phyloP scores from a whole-genome alignment of 1,140 invertebrate species.

The Leptoteleia sp. region DNA sequence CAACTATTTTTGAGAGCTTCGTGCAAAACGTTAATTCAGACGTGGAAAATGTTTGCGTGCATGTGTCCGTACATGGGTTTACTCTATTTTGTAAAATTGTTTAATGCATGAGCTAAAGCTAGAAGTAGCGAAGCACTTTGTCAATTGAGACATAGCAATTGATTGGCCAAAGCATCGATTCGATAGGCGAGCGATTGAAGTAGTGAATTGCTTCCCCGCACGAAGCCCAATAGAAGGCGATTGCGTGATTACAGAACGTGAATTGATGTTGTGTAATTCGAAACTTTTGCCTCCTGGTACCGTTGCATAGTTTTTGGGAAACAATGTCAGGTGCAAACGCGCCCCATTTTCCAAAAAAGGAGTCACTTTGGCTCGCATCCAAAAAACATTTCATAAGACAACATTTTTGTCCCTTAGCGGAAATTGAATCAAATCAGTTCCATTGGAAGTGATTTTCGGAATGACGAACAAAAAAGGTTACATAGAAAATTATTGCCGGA shows the following conservation, averaged over 20 bases:
- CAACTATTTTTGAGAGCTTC: constrained; percentile 28
- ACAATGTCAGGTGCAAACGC: too few relatives aligned
- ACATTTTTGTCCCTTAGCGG: too few relatives aligned
- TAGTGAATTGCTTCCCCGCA: constrained; percentile 56
- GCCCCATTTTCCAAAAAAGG: too few relatives aligned
- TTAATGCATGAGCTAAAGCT: constrained; percentile 41
- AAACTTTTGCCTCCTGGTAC: constrained; percentile 45
- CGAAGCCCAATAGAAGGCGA: constrained; percentile 46
- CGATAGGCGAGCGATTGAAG: constrained; percentile 55
- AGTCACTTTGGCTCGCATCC: too few relatives aligned
- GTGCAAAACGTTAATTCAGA: constrained; percentile 41
- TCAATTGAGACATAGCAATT: constrained; percentile 60
- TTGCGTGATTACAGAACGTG: constrained; percentile 55
- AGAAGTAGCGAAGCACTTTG: constrained; percentile 47
- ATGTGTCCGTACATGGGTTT: constrained; percentile 16
- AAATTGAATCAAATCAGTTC: too few relatives aligned
- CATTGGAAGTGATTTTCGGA: too few relatives aligned
- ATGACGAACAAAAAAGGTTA: too few relatives aligned
- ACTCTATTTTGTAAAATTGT: constrained; percentile 49
- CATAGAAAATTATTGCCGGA: too few relatives aligned
- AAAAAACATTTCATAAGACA: too few relatives aligned
- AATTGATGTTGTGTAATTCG: constrained; percentile 48
- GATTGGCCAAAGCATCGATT: constrained; percentile 53
- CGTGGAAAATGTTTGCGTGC: constrained; percentile 13
- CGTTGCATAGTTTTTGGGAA: neutral